Evolutionary conservation across 2,888 invertebrate genomes (phyloP), one percentile per base, ranked within the genome.

Genomic region (Brachylomia viminalis): DNA sequence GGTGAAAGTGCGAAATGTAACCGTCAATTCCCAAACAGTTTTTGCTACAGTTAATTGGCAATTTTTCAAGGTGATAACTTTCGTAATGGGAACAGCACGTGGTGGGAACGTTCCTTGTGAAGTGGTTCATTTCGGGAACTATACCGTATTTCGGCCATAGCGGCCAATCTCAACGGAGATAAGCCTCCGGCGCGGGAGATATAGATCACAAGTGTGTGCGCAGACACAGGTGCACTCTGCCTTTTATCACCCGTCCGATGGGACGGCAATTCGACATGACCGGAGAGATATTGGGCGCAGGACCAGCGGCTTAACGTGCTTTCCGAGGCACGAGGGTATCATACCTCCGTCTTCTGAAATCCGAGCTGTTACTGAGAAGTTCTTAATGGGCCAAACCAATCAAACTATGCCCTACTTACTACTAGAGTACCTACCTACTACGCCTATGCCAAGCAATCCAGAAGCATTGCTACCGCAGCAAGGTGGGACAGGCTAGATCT

Each of bases 1-100:
- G 61, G 77, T 75, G 76, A 85, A 85, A 84, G 84, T 83, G 77
- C 49, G 62, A 67, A 72, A 56, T 58, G 61, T 67, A 79, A 83
- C 86, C 74, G 83, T 49, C 38, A 11, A 45, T 27, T 54, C 45
- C 42, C n/a, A 47, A 73, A 62, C 38, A 23, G 20, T 79, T 82
- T 79, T 85, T 84, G 61, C 61, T 45, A 52, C 67, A 27, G 5
- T 47, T 82, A 72, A 80, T 80, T 84, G 58, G 74, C 33, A 33
- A 64, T 52, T 64, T 81, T 75, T 45, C 45, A 56, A 62, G 33
- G 27, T 4, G 17, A 3, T 42, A 45, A 23, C 33, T 54, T 56
- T 45, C 10, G 4, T 52, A 20, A 23, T 23, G 42, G 27, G 17
- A 30, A 42, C 42, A n/a, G 11, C 10, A n/a, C 17, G 7, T 67